Evolutionary conservation across 2,797 vertebrate species (phyloP), one percentile per base, ranked within the genome.

Genomic region (Darevskia nairensis): DNA sequence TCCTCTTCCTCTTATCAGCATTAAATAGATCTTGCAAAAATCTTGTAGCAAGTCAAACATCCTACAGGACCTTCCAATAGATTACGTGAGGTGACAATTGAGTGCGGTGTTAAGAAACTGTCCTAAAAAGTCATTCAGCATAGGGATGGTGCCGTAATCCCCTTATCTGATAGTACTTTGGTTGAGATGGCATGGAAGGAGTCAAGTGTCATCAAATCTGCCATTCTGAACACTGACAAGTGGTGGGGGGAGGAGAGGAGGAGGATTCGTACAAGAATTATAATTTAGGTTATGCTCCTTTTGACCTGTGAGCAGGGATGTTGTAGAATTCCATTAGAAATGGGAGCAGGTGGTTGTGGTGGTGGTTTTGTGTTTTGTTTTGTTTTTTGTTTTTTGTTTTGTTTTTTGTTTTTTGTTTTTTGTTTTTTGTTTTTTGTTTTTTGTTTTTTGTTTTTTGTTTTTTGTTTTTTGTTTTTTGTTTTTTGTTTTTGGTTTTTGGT

Each of bases 1-100:
- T 84, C 81, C 11, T 72, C 66, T 72, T 68, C 71, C 55, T 78
- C 82, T 35, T 74, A 84, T 88, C 87, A 64, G 71, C 5, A 8
- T 74, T 85, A 46, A 87, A 87, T 35, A 35, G 72, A 50, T 64
- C 50, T 74, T 61, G 39, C 46, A 76, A 80, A 23, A 80, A 80
- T 74, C 35, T n/a, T 61, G 41, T 85, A 35, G n/a, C 66, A 44
- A 80, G 50, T 32, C 1, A 7, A 7, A 41, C 19, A 79, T 84
- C 75, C 82, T 80, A 35, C 6, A 35, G 46, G 55, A 74, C 39
- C 2, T 80, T 71, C 76, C 39, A 46, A 64, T 8, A 64, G 76
- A 89, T 89, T 71, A 46, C 39, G 15, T 59, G 50, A 35, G 66
- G 8, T 21, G 27, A 84, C 75, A 59, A 46, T 41, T 19, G 41